Percentiles rank a stretch among this genome's conserved stretches.
Evolutionary conservation across 2,888 invertebrate genomes (phyloP).

Genomic region (Drosophila merina): DNA sequence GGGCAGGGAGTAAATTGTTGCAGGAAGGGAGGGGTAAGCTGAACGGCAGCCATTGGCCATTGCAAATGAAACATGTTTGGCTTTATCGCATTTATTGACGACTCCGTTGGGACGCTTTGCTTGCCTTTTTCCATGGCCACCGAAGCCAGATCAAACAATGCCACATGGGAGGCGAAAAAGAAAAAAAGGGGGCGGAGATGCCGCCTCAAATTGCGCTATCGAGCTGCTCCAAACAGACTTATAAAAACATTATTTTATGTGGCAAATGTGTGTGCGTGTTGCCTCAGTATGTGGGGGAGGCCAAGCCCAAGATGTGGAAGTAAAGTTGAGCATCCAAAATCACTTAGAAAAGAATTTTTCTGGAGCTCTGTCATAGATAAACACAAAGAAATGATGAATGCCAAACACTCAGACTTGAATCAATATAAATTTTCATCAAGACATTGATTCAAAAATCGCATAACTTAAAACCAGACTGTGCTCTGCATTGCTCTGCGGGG

Average conservation of each 20-base stretch:
- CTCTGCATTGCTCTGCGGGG: background rate
- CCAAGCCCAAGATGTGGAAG: conserved; percentile 2
- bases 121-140: conserved; percentile 40
- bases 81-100: conserved; percentile 80
- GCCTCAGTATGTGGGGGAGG: conserved; percentile 8
- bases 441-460: conserved; percentile 17
- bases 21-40: conserved; percentile 15
- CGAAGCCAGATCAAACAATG: conserved; percentile 68
- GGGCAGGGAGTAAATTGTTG: background rate
- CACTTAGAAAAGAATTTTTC: conserved; percentile 69
- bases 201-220: conserved; percentile 64
- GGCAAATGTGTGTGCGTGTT: conserved; percentile 13
- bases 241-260: conserved; percentile 75
- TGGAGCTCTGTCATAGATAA: conserved; percentile 32
- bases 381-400: conserved; percentile 30
- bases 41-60: conserved; percentile 44
- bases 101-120: conserved; percentile 75
- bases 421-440: conserved; percentile 15
- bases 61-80: conserved; percentile 79
- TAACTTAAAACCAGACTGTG: background rate
- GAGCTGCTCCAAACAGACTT: conserved; percentile 74
- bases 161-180: conserved; percentile 38
- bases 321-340: conserved; percentile 56
- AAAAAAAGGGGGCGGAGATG: background rate
- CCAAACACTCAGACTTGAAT: conserved; percentile 7